Conservation (phyloP, 2,888 invertebrate species). For the Hydroisotoma schaefferi region DNA sequence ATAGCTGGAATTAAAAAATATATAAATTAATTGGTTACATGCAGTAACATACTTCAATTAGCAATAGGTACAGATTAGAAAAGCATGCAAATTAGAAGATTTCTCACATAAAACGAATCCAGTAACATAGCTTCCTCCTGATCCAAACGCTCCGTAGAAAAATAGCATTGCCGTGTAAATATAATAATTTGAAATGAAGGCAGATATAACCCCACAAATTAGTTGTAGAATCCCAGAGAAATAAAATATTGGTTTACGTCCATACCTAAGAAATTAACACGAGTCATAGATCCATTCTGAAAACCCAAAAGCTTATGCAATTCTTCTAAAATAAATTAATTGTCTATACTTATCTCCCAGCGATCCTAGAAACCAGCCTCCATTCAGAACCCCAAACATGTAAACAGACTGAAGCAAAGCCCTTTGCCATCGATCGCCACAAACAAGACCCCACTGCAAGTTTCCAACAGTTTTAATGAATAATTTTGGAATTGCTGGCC, state of each 20-base stretch:
- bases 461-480: neutral
- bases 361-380: slow-evolving; percentile 71
- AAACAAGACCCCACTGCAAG: slow-evolving; percentile 76
- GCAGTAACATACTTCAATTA: neutral
- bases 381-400: slow-evolving; percentile 76
- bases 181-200: slow-evolving; percentile 64
- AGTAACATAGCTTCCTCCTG: slow-evolving; percentile 68
- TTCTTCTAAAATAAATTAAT: neutral
- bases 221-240: slow-evolving; percentile 71
- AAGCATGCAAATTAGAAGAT: slow-evolving; percentile 30
- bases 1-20: slow-evolving; percentile 59
- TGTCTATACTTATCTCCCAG: slow-evolving; percentile 67
- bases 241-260: slow-evolving; percentile 73
- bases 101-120: slow-evolving; percentile 60
- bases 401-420: slow-evolving; percentile 66
- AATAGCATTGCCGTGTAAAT: slow-evolving; percentile 55
- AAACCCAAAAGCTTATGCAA: neutral
- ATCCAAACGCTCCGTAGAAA: slow-evolving; percentile 75
- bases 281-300: too few relatives aligned
- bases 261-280: slow-evolving; percentile 54
- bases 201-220: slow-evolving; percentile 67
- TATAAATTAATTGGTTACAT: neutral
- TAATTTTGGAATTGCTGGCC: neutral
- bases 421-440: slow-evolving; percentile 74
- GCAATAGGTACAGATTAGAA: too few relatives aligned